Evolutionary conservation across 1,140 invertebrate genomes (phyloP).

Genomic region (Cylas formicarius): DNA sequence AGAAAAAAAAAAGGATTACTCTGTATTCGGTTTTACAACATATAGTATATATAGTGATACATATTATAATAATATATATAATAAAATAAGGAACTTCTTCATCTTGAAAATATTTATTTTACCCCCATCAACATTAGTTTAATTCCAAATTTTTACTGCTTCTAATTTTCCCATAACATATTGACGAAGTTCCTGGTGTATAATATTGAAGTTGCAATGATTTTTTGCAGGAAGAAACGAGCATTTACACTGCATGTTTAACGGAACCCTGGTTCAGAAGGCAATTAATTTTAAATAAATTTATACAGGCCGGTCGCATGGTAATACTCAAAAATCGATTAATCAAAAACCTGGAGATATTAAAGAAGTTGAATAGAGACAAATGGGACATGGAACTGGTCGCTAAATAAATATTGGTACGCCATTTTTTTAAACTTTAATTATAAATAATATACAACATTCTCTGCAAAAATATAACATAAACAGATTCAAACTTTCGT

Average conservation of each 20-base stretch:
- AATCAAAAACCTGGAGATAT: slow-evolving; percentile 22
- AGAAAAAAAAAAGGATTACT: too few species aligned
- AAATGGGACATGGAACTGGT: too few species aligned
- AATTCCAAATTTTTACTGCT: too few species aligned
- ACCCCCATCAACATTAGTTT: too few species aligned
- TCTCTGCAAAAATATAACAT: slow-evolving; percentile 1
- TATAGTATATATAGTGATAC: too few species aligned
- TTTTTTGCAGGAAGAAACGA: slow-evolving; percentile 15
- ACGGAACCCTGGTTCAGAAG: slow-evolving; percentile 31
- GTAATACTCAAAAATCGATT: slow-evolving; percentile 28
- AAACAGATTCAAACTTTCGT: background rate
- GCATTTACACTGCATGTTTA: slow-evolving; percentile 9
- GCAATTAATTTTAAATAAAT: slow-evolving; percentile 29
- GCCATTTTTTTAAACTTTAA: too few species aligned
- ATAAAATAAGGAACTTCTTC: background rate
- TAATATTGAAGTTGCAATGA: background rate
- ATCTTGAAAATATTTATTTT: background rate
- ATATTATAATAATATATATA: background rate
- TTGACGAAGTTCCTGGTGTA: slow-evolving; percentile 6
- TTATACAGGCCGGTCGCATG: slow-evolving; percentile 28
- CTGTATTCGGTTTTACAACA: too few species aligned
- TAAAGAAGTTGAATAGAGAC: slow-evolving; percentile 19
- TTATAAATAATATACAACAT: slow-evolving; percentile 1
- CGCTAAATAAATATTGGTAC: too few species aligned
- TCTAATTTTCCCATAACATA: background rate